These are phyloP conservation scores for Cassiopea andromeda DNA, from an alignment of 30 jellyfish, hydroid and myxozoan species.

Conservation along the genomic window DNA sequence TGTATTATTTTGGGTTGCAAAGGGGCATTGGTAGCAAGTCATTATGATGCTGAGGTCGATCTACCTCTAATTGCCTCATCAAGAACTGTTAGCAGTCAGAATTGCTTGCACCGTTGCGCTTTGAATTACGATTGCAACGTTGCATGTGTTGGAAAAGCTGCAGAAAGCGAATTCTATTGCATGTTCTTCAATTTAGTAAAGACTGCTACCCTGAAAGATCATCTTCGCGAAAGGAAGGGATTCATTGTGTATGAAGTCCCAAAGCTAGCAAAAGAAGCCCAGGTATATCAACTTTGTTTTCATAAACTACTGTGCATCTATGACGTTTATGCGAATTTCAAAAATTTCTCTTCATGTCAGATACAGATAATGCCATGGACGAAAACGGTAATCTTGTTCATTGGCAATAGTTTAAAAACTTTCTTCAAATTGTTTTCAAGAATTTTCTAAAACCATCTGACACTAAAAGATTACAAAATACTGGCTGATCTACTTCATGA, in stretches of 20 bases:
- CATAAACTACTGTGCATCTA: too few species aligned
- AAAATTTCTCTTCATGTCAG: too few species aligned
- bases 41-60: background rate
- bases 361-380: too few species aligned
- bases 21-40: background rate
- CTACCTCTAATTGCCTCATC: background rate
- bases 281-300: background rate
- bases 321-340: too few species aligned
- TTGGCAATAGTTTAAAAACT: too few species aligned
- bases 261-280: background rate
- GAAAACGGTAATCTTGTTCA: too few species aligned
- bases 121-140: background rate
- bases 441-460: too few species aligned
- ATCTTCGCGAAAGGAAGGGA: background rate
- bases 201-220: background rate
- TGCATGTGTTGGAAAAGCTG: background rate
- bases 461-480: too few species aligned
- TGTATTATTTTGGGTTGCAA: background rate
- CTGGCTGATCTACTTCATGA: too few species aligned
- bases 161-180: background rate
- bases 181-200: background rate
- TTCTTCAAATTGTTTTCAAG: too few species aligned
- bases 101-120: background rate
- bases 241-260: background rate
- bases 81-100: background rate